Conservation (phyloP, 2,888 invertebrate species). For the Sarcophaga caerulescens region DNA sequence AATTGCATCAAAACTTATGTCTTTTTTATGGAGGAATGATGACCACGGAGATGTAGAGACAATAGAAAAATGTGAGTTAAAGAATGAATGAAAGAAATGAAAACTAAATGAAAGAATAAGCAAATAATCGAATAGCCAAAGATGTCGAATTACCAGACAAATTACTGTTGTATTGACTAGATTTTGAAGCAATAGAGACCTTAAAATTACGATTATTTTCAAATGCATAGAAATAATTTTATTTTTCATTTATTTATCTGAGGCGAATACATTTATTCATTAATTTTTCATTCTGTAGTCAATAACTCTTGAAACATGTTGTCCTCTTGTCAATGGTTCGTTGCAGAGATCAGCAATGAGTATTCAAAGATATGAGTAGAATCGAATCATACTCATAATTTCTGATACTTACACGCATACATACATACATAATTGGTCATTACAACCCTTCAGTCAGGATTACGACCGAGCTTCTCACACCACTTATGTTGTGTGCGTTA, state of each 20-base stretch:
- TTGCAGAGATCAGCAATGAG: too few relatives aligned
- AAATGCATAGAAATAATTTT: neutral
- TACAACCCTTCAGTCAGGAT: too few relatives aligned
- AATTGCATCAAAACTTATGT: slow-evolving; percentile 42
- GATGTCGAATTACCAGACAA: slow-evolving; percentile 17
- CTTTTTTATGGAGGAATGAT: slow-evolving; percentile 33
- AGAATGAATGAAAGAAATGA: slow-evolving; percentile 19
- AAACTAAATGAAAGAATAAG: slow-evolving; percentile 49
- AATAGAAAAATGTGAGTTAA: too few relatives aligned
- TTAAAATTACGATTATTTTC: neutral
- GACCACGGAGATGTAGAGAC: neutral
- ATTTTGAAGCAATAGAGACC: neutral
- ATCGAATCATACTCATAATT: too few relatives aligned
- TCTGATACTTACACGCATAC: too few relatives aligned
- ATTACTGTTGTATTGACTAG: neutral
- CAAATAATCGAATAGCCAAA: slow-evolving; percentile 29
- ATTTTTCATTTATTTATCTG: too few relatives aligned
- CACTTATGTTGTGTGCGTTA: too few relatives aligned
- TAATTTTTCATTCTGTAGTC: too few relatives aligned
- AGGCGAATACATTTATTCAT: slow-evolving; percentile 20
- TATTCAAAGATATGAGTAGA: too few relatives aligned
- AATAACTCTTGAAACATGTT: too few relatives aligned
- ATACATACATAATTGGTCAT: too few relatives aligned
- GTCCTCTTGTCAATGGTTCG: neutral
- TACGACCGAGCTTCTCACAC: too few relatives aligned